Evolutionary conservation across 2,888 invertebrate species (phyloP), one percentile per base, ranked within the genome.

Genomic region (Melinopterus prodromus): DNA sequence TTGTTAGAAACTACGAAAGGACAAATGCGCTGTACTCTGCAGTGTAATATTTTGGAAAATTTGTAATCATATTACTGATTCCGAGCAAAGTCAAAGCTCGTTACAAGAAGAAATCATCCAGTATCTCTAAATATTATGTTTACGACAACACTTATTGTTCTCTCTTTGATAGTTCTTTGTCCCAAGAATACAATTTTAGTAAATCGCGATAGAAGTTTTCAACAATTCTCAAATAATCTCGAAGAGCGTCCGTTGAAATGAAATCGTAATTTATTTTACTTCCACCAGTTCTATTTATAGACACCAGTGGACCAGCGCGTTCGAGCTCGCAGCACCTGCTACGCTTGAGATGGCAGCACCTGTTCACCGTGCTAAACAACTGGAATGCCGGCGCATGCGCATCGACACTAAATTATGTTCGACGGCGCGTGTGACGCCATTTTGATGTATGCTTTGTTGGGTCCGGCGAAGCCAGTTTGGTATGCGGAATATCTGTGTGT

Each of bases 401-500:
- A 74, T 2, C 16, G 6, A 9, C n/a, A 16, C 69, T 36, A 78
- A 75, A 79, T 79, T 75, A 79, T 77, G 77, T 77, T 79, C 77
- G 77, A 76, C 77, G 77, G 78, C 88, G 89, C 89, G 89, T 89
- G 88, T 87, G 88, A 85, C 88, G 89, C 89, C 89, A 89, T 89
- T 88, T 89, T 89, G 88, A 87, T 88, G 86, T 86, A 85, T 85
- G 85, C 84, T 86, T 86, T 87, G 87, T 82, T 86, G 84, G 83
- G 83, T 84, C 53, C 53, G 83, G 84, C 83, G 72, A 76, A 76
- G 76, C 71, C 53, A 78, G 69, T 75, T 36, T 69, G 71, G 77
- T 77, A 81, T 81, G 81, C 77, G 70, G 77, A 72, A 79, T 72
- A 75, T 37, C 69, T 70, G 76, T 76, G 78, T 77, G 76, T 78